phyloP scores from a whole-genome alignment of 2,797 vertebrate genomes.

The Numenius phaeopus region DNA sequence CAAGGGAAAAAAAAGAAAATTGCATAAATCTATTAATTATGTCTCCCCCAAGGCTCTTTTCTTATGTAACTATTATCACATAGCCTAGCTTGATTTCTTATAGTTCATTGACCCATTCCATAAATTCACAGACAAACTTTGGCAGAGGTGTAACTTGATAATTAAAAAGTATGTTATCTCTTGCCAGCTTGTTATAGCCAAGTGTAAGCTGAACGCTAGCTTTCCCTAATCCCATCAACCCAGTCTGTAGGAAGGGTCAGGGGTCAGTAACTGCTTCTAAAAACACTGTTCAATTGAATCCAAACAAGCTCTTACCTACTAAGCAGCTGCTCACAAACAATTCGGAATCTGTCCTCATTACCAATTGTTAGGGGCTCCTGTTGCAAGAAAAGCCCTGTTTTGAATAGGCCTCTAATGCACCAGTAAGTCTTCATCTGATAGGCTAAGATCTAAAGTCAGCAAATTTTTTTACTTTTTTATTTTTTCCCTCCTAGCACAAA shows the following conservation, averaged over 20 bases:
- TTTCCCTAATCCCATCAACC: constrained; percentile 88
- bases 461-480: neutral
- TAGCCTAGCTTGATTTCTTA: constrained; percentile 67
- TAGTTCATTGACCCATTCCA: constrained; percentile 77
- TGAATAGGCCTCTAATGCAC: constrained; percentile 42
- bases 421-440: constrained; percentile 27
- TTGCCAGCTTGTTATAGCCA: constrained; percentile 85
- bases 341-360: constrained; percentile 66
- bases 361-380: constrained; percentile 66
- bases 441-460: constrained; percentile 36
- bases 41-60: neutral
- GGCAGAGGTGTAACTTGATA: constrained; percentile 84
- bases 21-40: neutral
- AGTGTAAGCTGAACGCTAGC: constrained; percentile 83
- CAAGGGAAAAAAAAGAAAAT: neutral
- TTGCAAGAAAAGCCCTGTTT: constrained; percentile 63
- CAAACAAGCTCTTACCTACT: constrained; percentile 79
- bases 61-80: constrained; percentile 14
- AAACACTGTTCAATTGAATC: constrained; percentile 78
- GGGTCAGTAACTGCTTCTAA: constrained; percentile 88
- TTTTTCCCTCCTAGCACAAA: neutral
- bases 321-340: constrained; percentile 77
- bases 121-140: constrained; percentile 81
- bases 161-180: constrained; percentile 91
- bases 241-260: constrained; percentile 84